These are phyloP conservation scores for Calidris pugnax DNA, from an alignment of 2,113 vertebrate genomes.

Conservation along the genomic window DNA sequence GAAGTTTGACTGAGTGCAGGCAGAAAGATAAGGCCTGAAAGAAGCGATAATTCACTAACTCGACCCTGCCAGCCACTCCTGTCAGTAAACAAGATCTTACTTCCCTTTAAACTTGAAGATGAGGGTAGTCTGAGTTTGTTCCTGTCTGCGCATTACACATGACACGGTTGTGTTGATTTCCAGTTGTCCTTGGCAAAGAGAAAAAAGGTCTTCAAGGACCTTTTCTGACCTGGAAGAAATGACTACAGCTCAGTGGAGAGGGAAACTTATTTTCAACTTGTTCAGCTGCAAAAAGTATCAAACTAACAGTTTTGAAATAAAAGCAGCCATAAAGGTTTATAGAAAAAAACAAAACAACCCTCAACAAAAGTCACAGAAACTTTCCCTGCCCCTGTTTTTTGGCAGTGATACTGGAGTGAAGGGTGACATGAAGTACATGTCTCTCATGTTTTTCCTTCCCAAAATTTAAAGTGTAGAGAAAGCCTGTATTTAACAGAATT, in stretches of 20 bases:
- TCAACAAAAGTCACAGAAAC: not conserved
- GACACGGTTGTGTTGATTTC: not conserved
- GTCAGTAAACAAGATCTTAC: not conserved
- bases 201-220: not conserved
- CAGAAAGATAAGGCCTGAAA: not conserved
- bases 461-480: not conserved
- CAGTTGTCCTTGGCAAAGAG: not conserved
- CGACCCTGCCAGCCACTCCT: not conserved
- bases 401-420: not conserved
- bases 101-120: not conserved
- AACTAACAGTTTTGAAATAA: not conserved
- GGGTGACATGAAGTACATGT: accelerated
- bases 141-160: not conserved
- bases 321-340: not conserved
- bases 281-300: not conserved
- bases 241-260: not conserved
- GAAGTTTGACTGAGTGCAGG: not conserved
- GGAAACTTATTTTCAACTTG: not conserved
- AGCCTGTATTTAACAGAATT: not conserved
- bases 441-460: not conserved
- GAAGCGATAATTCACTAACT: not conserved
- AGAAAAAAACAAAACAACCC: not conserved
- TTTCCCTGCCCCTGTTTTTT: not conserved
- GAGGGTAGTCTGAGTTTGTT: not conserved
- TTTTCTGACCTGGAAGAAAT: not conserved